Evolutionary conservation across 2,797 vertebrate species (phyloP).

Genomic region (Brotogeris chrysoptera): DNA sequence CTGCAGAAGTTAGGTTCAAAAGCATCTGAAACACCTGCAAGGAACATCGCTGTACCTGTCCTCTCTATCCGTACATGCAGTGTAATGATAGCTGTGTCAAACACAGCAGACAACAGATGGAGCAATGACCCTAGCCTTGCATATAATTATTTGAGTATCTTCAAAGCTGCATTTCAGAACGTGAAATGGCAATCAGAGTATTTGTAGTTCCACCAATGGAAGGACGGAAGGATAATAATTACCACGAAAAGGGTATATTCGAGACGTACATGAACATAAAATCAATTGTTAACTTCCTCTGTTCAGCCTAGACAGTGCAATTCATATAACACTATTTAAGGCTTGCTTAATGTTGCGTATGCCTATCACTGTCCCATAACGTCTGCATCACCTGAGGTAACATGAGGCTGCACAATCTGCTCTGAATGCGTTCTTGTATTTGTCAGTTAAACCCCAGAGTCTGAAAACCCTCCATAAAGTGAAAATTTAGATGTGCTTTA

Average conservation of each 20-base stretch:
- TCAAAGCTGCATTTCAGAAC: neutral
- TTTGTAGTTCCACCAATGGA: neutral
- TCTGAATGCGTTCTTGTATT: neutral
- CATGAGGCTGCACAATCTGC: neutral
- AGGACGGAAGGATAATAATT: neutral
- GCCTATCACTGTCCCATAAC: neutral
- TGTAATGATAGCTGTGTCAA: neutral
- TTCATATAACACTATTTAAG: neutral
- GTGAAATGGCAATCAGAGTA: neutral
- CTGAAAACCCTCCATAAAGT: conserved; percentile 10
- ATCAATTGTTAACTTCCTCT: neutral
- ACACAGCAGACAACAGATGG: neutral
- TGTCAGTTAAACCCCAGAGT: neutral
- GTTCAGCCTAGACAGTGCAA: neutral
- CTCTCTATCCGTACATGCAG: neutral
- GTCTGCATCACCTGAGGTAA: neutral
- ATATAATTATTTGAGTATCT: neutral
- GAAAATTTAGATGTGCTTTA: conserved; percentile 5
- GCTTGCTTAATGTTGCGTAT: neutral
- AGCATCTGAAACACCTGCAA: neutral
- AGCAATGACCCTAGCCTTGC: neutral
- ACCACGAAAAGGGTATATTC: neutral
- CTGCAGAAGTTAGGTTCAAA: neutral
- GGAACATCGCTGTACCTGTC: neutral
- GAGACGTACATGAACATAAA: neutral